Percentiles rank a stretch among this genome's conserved stretches.
These are phyloP conservation scores for Lasiurus borealis DNA, from an alignment of 2,113 vertebrate genomes.

Conservation along the genomic window DNA sequence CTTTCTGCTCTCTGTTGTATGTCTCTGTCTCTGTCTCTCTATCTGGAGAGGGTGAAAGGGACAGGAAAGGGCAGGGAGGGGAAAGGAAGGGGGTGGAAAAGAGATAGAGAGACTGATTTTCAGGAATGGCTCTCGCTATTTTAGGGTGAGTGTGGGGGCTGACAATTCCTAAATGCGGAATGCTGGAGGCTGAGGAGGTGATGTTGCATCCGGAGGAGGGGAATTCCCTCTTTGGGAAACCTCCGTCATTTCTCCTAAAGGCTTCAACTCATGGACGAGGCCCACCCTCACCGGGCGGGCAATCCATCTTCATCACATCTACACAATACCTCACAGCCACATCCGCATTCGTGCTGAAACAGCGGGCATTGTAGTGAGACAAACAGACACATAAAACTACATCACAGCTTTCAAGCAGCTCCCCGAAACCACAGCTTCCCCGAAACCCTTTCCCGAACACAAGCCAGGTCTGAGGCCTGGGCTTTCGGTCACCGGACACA, in stretches of 20 bases:
- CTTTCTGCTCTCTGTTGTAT: slow-evolving; percentile 22
- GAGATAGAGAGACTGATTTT: not conserved
- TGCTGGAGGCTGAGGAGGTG: not conserved
- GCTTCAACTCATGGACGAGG: not conserved
- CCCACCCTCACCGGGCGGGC: not conserved
- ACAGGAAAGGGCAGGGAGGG: too few species aligned
- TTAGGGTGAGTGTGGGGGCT: not conserved
- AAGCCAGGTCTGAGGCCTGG: not conserved
- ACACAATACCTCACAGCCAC: not conserved
- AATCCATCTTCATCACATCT: not conserved
- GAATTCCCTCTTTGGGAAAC: not conserved
- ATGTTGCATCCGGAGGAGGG: not conserved
- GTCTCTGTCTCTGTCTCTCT: not conserved
- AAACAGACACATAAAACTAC: not conserved
- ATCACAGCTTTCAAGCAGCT: not conserved
- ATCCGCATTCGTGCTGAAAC: not conserved
- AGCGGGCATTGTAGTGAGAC: not conserved
- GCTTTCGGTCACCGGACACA: not conserved
- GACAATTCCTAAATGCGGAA: not conserved
- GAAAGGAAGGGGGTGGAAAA: too few species aligned
- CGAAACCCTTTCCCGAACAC: not conserved
- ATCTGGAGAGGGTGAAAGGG: not conserved
- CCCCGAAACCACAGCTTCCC: not conserved
- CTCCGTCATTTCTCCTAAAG: not conserved
- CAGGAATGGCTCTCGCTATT: not conserved